Evolutionary conservation across 2,797 vertebrate genomes (phyloP), one percentile per base, ranked within the genome.

Genomic region (Gastrophryne carolinensis): DNA sequence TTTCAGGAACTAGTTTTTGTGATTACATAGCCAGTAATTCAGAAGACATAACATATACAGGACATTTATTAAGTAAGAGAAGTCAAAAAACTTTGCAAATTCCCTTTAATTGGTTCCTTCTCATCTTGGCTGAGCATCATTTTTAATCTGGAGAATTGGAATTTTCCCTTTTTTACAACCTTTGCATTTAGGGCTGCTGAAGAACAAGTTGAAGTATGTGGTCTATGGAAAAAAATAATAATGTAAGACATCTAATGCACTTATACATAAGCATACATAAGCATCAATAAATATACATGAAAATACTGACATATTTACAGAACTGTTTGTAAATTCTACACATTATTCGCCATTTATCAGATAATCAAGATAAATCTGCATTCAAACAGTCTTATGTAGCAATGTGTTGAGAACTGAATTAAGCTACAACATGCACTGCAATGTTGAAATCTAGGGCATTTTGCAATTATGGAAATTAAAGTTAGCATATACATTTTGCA

Each of bases 1-100:
- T 9, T 26, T 1, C 37, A 4, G 0, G 21, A 21, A 58, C 10
- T 11, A 35, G 35, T 23, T 19, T 1, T 39, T 23, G 6, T 32
- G n/a, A 34, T 32, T 4, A 1, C 37, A 35, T 19, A 5, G n/a
- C n/a, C 26, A 56, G 11, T n/a, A 11, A n/a, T 15, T 27, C 6
- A 9, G 9, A 9, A 27, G 23, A 62, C 24, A 17, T 1, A 41
- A 27, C n/a, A 19, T 32, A 57, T 19, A 27, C 44, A 10, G 15
- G 17, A 27, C 12, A 39, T 54, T 13, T 15, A 64, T 66, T 58
- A 79, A 94, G 90, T 96, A 75, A 98, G 91, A 53, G 92, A 95
- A 70, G 89, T 92, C 11, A 98, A 88, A 81, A 99, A 99, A 73
- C 91, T 92, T 87, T 94, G 94, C 79, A 98, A 88, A 66, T 93